Evolutionary conservation across 1,140 invertebrate genomes (phyloP).

Genomic region (Propsilocerus akamusi): DNA sequence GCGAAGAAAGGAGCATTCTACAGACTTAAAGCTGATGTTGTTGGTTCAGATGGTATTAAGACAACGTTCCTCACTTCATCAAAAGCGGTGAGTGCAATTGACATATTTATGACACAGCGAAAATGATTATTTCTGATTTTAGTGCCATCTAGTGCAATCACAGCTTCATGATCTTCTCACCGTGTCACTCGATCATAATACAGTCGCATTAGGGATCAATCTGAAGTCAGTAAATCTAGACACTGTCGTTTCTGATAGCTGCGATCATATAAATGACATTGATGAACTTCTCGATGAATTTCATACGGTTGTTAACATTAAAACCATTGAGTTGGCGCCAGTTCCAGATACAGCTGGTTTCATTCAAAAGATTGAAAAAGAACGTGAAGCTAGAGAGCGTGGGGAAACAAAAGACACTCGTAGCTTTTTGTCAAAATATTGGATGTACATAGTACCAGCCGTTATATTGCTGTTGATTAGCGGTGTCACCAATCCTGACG

Average conservation of each 20-base stretch:
- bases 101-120: constrained; percentile 11
- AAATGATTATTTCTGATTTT: constrained; percentile 15
- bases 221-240: constrained; percentile 27
- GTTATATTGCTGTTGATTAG: constrained; percentile 70
- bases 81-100: constrained; percentile 46
- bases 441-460: constrained; percentile 89
- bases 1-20: constrained; percentile 56
- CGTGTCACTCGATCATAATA: constrained; percentile 49
- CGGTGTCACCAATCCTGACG: constrained; percentile 62
- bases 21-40: constrained; percentile 45
- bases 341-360: constrained; percentile 82
- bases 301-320: constrained; percentile 51
- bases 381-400: constrained; percentile 73
- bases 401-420: constrained; percentile 82
- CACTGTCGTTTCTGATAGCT: constrained; percentile 23
- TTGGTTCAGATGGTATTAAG: constrained; percentile 40
- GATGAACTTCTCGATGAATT: constrained; percentile 31
- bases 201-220: constrained; percentile 47
- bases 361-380: constrained; percentile 78
- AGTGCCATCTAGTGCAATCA: constrained; percentile 42
- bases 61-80: constrained; percentile 54
- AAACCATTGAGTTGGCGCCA: constrained; percentile 50
- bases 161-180: constrained; percentile 48
- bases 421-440: constrained; percentile 94
- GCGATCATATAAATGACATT: constrained; percentile 22